Conservation (phyloP, 2,888 invertebrate genomes). For the Megalurothrips usitatus region DNA sequence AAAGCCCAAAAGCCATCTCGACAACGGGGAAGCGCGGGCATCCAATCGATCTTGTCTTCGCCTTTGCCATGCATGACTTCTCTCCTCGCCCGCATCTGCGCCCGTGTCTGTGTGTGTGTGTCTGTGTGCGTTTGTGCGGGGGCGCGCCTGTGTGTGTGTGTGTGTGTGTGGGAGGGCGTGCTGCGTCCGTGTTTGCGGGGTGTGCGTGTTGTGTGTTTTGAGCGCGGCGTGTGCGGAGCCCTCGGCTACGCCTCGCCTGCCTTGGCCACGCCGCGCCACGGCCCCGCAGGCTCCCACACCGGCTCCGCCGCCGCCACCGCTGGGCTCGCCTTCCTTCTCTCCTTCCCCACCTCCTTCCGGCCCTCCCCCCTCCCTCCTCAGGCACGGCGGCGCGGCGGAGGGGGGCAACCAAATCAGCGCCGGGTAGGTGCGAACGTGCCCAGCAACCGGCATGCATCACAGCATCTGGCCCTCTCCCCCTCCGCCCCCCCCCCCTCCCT, state of each 20-base stretch:
- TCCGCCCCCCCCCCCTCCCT: not conserved
- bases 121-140: not conserved
- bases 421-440: not conserved
- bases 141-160: no score
- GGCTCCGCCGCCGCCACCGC: no score
- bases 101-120: not conserved
- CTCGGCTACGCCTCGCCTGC: no score
- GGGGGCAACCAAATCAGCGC: not conserved
- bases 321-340: not conserved
- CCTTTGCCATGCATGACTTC: slow-evolving; percentile 6
- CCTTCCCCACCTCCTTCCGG: not conserved
- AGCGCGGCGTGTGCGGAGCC: no score
- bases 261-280: no score
- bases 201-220: no score
- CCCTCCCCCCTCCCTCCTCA: not conserved
- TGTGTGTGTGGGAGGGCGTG: no score
- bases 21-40: no score
- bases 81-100: not conserved
- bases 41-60: slow-evolving; percentile 6
- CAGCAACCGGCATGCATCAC: not conserved
- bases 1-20: no score
- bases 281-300: no score
- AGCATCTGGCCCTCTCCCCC: not conserved
- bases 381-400: not conserved
- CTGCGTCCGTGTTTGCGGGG: no score